Conservation (phyloP, 2,888 invertebrate genomes). For the Allophyes oxyacanthae region DNA sequence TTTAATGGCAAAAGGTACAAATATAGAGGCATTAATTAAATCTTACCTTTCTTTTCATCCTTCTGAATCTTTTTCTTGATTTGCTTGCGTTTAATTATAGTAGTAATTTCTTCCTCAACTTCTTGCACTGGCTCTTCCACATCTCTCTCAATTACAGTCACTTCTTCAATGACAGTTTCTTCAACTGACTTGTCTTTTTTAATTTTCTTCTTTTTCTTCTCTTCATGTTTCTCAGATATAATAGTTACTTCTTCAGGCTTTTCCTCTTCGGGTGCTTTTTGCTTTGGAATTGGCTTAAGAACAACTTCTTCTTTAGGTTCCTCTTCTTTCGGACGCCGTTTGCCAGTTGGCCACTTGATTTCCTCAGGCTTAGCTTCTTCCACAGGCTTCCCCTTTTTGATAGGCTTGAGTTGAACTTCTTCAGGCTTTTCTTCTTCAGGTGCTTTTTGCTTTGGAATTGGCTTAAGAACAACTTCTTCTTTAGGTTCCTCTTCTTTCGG, state of each 20-base stretch:
- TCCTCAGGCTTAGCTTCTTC: slow-evolving; percentile 6
- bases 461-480: slow-evolving; percentile 17
- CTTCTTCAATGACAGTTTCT: slow-evolving; percentile 44
- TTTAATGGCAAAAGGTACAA: too few species aligned
- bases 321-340: slow-evolving; percentile 71
- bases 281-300: slow-evolving; percentile 77
- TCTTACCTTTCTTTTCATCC: slow-evolving; percentile 66
- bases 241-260: slow-evolving; percentile 2
- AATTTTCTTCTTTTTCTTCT: slow-evolving; percentile 43
- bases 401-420: slow-evolving; percentile 9
- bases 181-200: slow-evolving; percentile 60
- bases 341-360: slow-evolving; percentile 62
- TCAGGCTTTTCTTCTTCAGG: slow-evolving; percentile 20
- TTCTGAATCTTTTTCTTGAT: slow-evolving; percentile 63
- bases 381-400: not conserved
- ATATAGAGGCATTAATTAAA: not conserved
- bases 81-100: slow-evolving; percentile 45
- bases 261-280: slow-evolving; percentile 4
- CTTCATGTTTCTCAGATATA: slow-evolving; percentile 59
- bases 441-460: slow-evolving; percentile 12
- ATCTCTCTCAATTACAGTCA: slow-evolving; percentile 22
- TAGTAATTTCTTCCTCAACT: slow-evolving; percentile 46
- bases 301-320: slow-evolving; percentile 79
- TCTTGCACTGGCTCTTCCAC: slow-evolving; percentile 61
- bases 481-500: slow-evolving; percentile 17